A percentile compares a stretch with the other conserved stretches of the same genome.
These are phyloP conservation scores for Euplagia quadripunctaria DNA, from an alignment of 2,888 invertebrate species.

Conservation along the genomic window DNA sequence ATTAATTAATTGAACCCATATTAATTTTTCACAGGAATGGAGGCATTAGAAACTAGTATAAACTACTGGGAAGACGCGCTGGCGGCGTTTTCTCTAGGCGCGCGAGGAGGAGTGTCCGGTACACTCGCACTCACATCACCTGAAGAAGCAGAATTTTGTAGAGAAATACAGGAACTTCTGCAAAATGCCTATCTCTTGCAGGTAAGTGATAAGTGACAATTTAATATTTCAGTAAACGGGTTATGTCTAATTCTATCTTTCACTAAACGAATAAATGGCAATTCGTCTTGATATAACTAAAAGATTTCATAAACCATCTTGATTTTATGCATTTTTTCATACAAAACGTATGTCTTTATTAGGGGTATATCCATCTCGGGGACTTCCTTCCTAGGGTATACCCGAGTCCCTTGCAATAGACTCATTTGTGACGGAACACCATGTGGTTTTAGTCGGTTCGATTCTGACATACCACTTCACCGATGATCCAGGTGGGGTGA, in stretches of 20 bases:
- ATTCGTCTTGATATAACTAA: too few relatives aligned
- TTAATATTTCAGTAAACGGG: too few relatives aligned
- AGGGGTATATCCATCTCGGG: too few relatives aligned
- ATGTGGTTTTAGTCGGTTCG: too few relatives aligned
- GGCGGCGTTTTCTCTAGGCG: constrained; percentile 91
- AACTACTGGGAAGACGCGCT: constrained; percentile 98
- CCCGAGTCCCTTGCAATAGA: too few relatives aligned
- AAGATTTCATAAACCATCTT: background rate
- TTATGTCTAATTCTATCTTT: too few relatives aligned
- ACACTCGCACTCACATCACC: constrained; percentile 92
- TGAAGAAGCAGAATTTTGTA: constrained; percentile 95
- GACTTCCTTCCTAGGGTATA: too few relatives aligned
- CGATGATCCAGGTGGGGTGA: too few relatives aligned
- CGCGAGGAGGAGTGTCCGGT: constrained; percentile 84
- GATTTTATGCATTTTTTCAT: background rate
- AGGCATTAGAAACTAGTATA: constrained; percentile 96
- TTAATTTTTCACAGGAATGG: constrained; percentile 90
- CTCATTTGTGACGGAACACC: too few relatives aligned
- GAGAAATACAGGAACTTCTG: constrained; percentile 93
- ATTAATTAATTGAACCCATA: background rate
- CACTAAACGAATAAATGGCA: too few relatives aligned
- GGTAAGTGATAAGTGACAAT: constrained; percentile 54
- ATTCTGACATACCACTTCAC: too few relatives aligned
- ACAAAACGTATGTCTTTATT: too few relatives aligned
- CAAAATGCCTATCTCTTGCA: constrained; percentile 94